Percentiles rank a stretch among this genome's conserved stretches.
These are phyloP conservation scores for Lysandra coridon DNA, from an alignment of 2,888 invertebrate species.

Conservation along the genomic window DNA sequence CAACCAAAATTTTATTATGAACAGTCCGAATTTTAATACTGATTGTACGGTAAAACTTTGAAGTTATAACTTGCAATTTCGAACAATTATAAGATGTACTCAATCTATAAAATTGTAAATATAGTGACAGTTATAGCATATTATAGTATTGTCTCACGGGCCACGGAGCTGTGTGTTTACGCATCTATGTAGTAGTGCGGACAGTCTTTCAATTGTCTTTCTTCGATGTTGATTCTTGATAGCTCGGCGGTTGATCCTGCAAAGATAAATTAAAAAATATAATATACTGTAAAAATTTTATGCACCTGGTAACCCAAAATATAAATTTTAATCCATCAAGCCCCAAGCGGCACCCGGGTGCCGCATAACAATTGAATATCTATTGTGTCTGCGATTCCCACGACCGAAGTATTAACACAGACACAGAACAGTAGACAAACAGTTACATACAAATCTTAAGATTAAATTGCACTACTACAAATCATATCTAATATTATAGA, in stretches of 20 bases:
- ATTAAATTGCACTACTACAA: too few relatives aligned
- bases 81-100: background rate
- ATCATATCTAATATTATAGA: too few relatives aligned
- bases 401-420: too few relatives aligned
- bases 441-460: too few relatives aligned
- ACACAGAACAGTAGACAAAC: too few relatives aligned
- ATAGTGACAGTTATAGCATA: background rate
- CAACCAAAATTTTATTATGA: background rate
- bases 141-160: constrained; percentile 20
- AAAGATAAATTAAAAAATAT: constrained; percentile 41
- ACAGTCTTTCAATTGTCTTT: constrained; percentile 84
- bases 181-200: constrained; percentile 64
- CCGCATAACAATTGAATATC: too few relatives aligned
- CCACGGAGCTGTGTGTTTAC: constrained; percentile 27
- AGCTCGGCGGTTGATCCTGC: constrained; percentile 91
- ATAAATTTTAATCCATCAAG: too few relatives aligned
- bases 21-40: background rate
- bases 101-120: background rate
- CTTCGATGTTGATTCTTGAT: constrained; percentile 88
- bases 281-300: too few relatives aligned
- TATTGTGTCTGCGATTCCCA: too few relatives aligned
- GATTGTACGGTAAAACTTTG: background rate
- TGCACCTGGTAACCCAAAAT: too few relatives aligned
- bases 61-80: background rate
- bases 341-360: too few relatives aligned